These are phyloP conservation scores for Leucopsar rothschildi DNA, from an alignment of 2,113 vertebrate species.

Conservation along the genomic window DNA sequence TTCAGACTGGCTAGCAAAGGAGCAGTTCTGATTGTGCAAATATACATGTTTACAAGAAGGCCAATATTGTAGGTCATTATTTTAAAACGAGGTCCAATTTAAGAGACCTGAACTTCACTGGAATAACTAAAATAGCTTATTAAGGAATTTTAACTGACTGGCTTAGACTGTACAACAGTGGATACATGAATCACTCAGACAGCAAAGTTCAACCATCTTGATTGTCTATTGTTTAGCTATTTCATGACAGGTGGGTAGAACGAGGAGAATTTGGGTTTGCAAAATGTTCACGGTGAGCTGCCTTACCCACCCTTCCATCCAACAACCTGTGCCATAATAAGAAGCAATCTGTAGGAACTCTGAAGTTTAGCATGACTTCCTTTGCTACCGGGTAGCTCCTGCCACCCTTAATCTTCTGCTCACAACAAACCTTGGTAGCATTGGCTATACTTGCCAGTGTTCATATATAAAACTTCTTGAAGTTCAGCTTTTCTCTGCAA, in stretches of 20 bases:
- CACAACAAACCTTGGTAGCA: not conserved
- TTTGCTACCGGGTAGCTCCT: not conserved
- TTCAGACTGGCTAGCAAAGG: not conserved
- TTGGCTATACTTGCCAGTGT: not conserved
- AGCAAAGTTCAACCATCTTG: not conserved
- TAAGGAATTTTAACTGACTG: not conserved
- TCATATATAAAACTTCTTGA: not conserved
- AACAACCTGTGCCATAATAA: not conserved
- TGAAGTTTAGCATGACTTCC: not conserved
- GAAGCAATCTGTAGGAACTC: not conserved
- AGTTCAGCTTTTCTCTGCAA: not conserved
- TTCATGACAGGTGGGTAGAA: not conserved
- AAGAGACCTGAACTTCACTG: not conserved
- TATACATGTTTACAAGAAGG: not conserved
- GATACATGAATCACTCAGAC: not conserved
- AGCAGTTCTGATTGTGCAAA: not conserved
- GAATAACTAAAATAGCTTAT: not conserved
- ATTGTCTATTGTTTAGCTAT: not conserved
- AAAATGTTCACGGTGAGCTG: accelerated
- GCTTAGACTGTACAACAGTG: not conserved
- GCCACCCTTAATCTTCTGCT: not conserved
- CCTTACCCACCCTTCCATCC: not conserved
- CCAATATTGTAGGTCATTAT: not conserved
- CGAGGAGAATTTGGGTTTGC: not conserved
- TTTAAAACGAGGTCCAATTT: accelerated